Evolutionary conservation across 2,797 vertebrate species (phyloP).

Genomic region (Pogonophryne albipinna): DNA sequence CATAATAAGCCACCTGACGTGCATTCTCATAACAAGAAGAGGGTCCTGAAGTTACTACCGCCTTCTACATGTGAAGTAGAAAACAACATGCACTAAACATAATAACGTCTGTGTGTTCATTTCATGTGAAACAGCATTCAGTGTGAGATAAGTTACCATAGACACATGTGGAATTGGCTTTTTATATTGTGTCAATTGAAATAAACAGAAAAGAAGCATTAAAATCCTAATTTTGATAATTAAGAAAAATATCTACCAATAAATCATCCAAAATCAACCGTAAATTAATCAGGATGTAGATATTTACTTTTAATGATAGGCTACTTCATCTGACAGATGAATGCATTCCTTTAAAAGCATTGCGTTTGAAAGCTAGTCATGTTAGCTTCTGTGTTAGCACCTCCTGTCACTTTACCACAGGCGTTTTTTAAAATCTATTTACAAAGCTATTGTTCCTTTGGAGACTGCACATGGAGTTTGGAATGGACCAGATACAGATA

Average conservation of each 20-base stretch:
- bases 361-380: background rate
- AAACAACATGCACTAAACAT: no score
- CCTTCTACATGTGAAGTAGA: background rate
- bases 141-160: background rate
- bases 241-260: no score
- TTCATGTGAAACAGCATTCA: no score
- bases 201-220: background rate
- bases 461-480: background rate
- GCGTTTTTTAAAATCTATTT: background rate
- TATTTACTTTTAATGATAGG: background rate
- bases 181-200: background rate
- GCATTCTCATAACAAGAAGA: background rate
- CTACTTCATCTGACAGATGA: background rate
- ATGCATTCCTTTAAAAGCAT: background rate
- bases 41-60: background rate
- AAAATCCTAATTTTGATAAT: no score
- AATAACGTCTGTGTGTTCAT: no score
- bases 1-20: background rate
- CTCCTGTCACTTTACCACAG: background rate
- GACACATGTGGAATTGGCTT: no score
- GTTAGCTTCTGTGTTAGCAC: background rate
- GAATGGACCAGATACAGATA: no score
- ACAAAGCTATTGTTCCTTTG: background rate
- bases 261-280: background rate
- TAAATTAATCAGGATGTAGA: background rate